Conservation (phyloP, 1,140 invertebrate species). For the Lepidurus couesii region DNA sequence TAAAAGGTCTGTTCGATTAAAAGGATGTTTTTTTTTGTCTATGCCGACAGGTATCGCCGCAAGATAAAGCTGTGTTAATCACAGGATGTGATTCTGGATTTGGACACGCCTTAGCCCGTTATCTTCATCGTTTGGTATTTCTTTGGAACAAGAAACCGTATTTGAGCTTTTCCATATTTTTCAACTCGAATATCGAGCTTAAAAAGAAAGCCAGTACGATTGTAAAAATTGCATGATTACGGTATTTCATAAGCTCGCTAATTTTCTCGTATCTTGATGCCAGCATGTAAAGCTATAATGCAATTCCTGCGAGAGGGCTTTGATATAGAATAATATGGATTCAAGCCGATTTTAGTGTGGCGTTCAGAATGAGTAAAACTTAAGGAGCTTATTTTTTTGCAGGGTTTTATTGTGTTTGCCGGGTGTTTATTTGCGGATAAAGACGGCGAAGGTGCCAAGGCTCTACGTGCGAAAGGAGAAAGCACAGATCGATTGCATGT, state of each 20-base stretch:
- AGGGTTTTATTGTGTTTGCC: slow-evolving; percentile 74
- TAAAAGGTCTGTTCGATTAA: neutral
- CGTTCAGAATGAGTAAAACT: too few relatives aligned
- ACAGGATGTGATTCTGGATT: slow-evolving; percentile 78
- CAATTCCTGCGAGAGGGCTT: too few relatives aligned
- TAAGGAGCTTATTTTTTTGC: slow-evolving; percentile 34
- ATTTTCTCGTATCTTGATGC: too few relatives aligned
- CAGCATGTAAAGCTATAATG: too few relatives aligned
- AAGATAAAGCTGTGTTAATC: slow-evolving; percentile 71
- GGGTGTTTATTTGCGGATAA: slow-evolving; percentile 60
- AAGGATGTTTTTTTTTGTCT: neutral
- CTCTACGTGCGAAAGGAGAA: slow-evolving; percentile 58
- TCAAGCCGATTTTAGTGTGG: slow-evolving; percentile 4
- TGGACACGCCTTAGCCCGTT: slow-evolving; percentile 64
- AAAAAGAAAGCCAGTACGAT: too few relatives aligned
- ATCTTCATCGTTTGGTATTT: slow-evolving; percentile 62
- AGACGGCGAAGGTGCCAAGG: slow-evolving; percentile 55
- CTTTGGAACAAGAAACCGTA: neutral
- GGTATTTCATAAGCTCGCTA: too few relatives aligned
- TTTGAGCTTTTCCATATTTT: too few relatives aligned
- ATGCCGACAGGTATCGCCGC: slow-evolving; percentile 59
- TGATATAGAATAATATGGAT: neutral
- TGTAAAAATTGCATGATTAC: too few relatives aligned
- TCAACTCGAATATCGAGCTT: too few relatives aligned
- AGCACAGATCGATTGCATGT: slow-evolving; percentile 65